phyloP scores from a whole-genome alignment of 2,797 vertebrate species.

The Mallotus villosus region DNA sequence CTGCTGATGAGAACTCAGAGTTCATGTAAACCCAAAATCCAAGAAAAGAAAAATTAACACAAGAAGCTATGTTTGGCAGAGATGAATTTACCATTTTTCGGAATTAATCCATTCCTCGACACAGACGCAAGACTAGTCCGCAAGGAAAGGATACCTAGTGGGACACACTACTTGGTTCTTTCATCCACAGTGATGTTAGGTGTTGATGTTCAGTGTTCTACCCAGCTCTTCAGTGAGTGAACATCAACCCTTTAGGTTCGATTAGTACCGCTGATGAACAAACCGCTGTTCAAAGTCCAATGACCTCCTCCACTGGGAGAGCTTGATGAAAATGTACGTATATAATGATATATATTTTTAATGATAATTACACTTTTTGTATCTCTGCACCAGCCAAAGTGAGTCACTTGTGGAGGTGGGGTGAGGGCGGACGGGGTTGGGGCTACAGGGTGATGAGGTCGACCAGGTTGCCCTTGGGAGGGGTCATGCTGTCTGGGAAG shows the following conservation, averaged over 20 bases:
- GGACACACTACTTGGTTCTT: background rate
- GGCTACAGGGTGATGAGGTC: conserved; percentile 96
- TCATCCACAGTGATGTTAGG: conserved; percentile 28
- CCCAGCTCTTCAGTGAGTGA: background rate
- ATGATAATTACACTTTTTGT: no score
- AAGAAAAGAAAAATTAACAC: conserved; percentile 20
- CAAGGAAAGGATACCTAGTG: conserved; percentile 1
- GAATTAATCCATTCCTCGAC: conserved; percentile 25
- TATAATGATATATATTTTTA: no score
- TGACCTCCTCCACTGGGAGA: conserved; percentile 25
- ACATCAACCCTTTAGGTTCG: background rate
- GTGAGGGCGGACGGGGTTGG: conserved; percentile 32
- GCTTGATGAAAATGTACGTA: conserved; percentile 9
- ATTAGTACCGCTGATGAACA: conserved; percentile 16
- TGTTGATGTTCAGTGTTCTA: background rate
- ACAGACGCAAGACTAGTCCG: background rate
- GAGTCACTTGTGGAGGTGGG: conserved; percentile 13
- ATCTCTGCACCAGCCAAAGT: conserved; percentile 3
- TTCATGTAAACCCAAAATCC: conserved; percentile 28
- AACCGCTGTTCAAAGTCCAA: conserved; percentile 11
- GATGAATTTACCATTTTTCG: background rate
- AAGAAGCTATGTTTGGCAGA: conserved; percentile 33
- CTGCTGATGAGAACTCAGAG: background rate
- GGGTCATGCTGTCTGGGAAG: conserved; percentile 99
- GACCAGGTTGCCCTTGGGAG: conserved; percentile 97